These are phyloP conservation scores for Luperina testacea DNA, from an alignment of 2,888 invertebrate genomes.

Conservation along the genomic window DNA sequence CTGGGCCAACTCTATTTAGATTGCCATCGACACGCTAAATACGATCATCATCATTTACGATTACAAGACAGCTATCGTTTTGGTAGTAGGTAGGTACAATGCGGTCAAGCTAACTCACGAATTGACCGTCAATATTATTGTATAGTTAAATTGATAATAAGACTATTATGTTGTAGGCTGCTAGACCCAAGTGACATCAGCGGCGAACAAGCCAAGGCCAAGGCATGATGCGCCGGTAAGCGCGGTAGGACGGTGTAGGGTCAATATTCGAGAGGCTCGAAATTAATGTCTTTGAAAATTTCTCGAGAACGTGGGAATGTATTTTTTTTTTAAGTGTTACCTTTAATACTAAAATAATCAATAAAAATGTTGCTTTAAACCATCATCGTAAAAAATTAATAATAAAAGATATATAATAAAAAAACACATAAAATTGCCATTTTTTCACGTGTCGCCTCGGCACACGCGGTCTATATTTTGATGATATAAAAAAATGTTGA, in stretches of 20 bases:
- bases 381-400: no score
- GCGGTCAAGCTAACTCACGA: constrained; percentile 11
- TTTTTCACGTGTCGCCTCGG: no score
- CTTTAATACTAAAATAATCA: no score
- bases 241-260: constrained; percentile 31
- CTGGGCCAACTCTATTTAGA: neutral
- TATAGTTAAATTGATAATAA: constrained; percentile 45
- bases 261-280: no score
- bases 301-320: no score
- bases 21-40: neutral
- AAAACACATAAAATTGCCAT: no score
- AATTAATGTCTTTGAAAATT: no score
- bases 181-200: constrained; percentile 62
- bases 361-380: no score
- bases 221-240: constrained; percentile 39
- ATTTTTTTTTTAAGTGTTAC: no score
- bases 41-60: neutral
- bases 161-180: constrained; percentile 47
- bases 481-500: no score
- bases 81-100: constrained; percentile 1
- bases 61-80: neutral
- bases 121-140: constrained; percentile 36
- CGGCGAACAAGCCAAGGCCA: constrained; percentile 57
- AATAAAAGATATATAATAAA: no score
- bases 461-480: no score